phyloP scores from a whole-genome alignment of 2,797 vertebrate genomes.

The Semotilus atromaculatus region DNA sequence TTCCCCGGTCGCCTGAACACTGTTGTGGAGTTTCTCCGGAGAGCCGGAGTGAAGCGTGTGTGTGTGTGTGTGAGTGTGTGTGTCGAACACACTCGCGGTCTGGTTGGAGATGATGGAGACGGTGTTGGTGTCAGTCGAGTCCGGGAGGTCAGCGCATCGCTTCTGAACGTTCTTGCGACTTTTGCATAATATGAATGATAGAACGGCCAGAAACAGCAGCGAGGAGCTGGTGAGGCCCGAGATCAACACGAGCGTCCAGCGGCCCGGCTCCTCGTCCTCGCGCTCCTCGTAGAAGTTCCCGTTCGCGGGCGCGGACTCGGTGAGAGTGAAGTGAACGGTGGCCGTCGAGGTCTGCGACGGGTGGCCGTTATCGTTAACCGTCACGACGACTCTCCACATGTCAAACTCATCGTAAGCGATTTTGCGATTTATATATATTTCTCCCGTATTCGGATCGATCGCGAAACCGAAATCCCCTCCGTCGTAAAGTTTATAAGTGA shows the following conservation, averaged over 20 bases:
- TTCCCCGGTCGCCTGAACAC: constrained; percentile 79
- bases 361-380: constrained; percentile 85
- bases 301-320: constrained; percentile 79
- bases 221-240: constrained; percentile 92
- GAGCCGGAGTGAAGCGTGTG: constrained; percentile 85
- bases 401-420: constrained; percentile 86
- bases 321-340: constrained; percentile 85
- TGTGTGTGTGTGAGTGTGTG: constrained; percentile 73
- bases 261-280: constrained; percentile 76
- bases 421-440: constrained; percentile 84
- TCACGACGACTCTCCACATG: constrained; percentile 82
- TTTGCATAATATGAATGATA: constrained; percentile 90
- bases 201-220: constrained; percentile 89
- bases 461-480: constrained; percentile 85
- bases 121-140: too few species aligned
- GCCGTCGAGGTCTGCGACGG: constrained; percentile 87
- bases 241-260: constrained; percentile 89
- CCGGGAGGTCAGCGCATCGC: constrained; percentile 72
- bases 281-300: constrained; percentile 78
- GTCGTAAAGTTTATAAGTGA: constrained; percentile 85
- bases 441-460: constrained; percentile 87
- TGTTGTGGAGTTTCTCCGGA: constrained; percentile 68
- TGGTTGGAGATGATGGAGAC: constrained; percentile 78
- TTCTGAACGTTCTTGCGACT: constrained; percentile 85
- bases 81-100: constrained; percentile 82